phyloP scores from a whole-genome alignment of 2,797 vertebrate species.

The Austrolebias charrua region DNA sequence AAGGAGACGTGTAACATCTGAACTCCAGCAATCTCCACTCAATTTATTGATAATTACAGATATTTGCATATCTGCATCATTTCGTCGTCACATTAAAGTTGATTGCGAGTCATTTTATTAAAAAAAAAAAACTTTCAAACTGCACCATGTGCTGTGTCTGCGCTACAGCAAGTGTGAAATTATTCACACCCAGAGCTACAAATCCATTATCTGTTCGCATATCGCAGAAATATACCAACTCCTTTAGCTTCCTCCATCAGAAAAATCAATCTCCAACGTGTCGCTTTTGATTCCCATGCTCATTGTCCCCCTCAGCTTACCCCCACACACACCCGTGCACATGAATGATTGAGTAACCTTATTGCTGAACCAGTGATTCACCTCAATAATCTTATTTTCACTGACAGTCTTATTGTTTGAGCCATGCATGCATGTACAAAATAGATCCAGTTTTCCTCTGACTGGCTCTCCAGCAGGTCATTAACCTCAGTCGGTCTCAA shows the following conservation, averaged over 20 bases:
- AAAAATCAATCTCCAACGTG: slow-evolving; percentile 55
- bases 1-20: too few relatives aligned
- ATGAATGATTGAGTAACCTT: slow-evolving; percentile 17
- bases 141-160: slow-evolving; percentile 12
- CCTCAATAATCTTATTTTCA: slow-evolving; percentile 14
- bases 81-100: slow-evolving; percentile 2
- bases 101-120: slow-evolving; percentile 4
- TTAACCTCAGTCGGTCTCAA: slow-evolving; percentile 70
- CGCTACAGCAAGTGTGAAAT: slow-evolving; percentile 31
- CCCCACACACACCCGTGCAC: too few relatives aligned
- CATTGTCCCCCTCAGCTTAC: slow-evolving; percentile 5
- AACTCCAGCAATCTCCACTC: too few relatives aligned
- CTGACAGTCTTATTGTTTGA: slow-evolving; percentile 16
- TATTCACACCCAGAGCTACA: slow-evolving; percentile 17
- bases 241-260: slow-evolving; percentile 8
- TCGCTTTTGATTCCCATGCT: slow-evolving; percentile 29
- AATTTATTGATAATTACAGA: background rate
- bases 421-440: slow-evolving; percentile 25
- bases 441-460: slow-evolving; percentile 29
- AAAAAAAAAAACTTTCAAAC: too few relatives aligned
- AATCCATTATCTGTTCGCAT: slow-evolving; percentile 41
- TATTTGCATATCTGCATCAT: slow-evolving; percentile 1
- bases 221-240: slow-evolving; percentile 36
- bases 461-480: slow-evolving; percentile 58
- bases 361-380: slow-evolving; percentile 35